phyloP scores from a whole-genome alignment of 2,888 invertebrate species.

The Pecten maximus region DNA sequence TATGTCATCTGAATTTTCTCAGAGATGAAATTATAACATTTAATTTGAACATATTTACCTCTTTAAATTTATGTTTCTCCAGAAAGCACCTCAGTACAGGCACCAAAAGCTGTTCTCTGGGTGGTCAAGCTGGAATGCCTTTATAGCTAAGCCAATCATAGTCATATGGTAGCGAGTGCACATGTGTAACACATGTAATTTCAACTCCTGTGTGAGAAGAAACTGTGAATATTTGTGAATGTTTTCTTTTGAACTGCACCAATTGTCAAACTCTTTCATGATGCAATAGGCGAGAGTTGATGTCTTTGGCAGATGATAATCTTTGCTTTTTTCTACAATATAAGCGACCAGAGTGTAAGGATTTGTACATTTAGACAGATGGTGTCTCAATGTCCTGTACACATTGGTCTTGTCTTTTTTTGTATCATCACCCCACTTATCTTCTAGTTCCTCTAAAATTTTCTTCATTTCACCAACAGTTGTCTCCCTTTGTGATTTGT shows the following conservation, averaged over 20 bases:
- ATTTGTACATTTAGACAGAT: slow-evolving; percentile 58
- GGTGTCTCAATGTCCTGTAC: slow-evolving; percentile 52
- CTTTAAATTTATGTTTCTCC: slow-evolving; percentile 68
- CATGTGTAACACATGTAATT: slow-evolving; percentile 61
- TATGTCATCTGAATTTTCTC: too few species aligned
- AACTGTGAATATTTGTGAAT: slow-evolving; percentile 40
- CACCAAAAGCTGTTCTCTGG: slow-evolving; percentile 71
- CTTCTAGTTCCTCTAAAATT: slow-evolving; percentile 56
- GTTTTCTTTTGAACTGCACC: slow-evolving; percentile 49
- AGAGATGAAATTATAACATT: background rate
- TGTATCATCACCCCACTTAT: slow-evolving; percentile 61
- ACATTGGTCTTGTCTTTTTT: slow-evolving; percentile 59
- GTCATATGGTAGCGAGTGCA: slow-evolving; percentile 67
- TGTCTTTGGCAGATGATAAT: slow-evolving; percentile 65
- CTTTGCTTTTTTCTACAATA: slow-evolving; percentile 61
- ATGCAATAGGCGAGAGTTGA: slow-evolving; percentile 66
- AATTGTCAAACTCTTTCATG: slow-evolving; percentile 71
- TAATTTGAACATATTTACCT: slow-evolving; percentile 63
- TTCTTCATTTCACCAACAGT: slow-evolving; percentile 56
- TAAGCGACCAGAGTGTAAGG: slow-evolving; percentile 61
- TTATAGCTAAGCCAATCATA: slow-evolving; percentile 69
- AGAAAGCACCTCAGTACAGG: slow-evolving; percentile 64
- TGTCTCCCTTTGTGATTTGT: slow-evolving; percentile 54
- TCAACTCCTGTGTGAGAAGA: slow-evolving; percentile 64
- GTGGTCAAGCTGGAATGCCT: slow-evolving; percentile 68